Base-by-base conservation (phyloP, 2,888 invertebrate species). In the Meiosimyza decipiens region DNA sequence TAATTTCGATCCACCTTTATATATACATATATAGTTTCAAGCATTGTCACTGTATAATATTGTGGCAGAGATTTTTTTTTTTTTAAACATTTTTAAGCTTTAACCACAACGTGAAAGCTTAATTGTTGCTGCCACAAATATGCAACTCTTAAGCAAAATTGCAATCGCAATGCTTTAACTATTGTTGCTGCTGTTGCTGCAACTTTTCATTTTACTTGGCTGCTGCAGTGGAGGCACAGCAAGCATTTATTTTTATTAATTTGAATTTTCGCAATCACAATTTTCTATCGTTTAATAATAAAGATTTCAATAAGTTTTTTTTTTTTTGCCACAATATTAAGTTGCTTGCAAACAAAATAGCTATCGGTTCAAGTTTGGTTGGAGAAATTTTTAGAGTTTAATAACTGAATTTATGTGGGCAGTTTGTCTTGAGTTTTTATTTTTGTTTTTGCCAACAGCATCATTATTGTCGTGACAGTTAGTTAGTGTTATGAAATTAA, bases 181-280 rank as follows among this genome's bases (percentile, higher is more conserved):
- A 3, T 40, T 16, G 51, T 60, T 50, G 6, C 11, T 12, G 28
- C 9, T 12, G 49, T 9, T 4, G 40, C 67, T 55, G 67, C 15
- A 55, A 69, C 69, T 69, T 69, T 69, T 62, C 60, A 60, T 69
- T 69, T 69, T 60, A 60, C 54, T 54, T 64, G 55, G 11, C 49
- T n/a, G 11, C 51, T 12, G 6, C 7, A 6, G 1, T 22, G 16
- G 47, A 57, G 47, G 7, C 22, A 16, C 22, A 1, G 51, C 65
- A 64, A 3, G 33, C 57, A 71, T 65, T 71, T 65, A 63, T 71
- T 71, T 71, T 57, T 65, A 57, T 71, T 64, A 71, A 71, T 71
- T 71, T 65, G 71, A 54, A 59, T 54, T 28, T 33, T 49, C 50
- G 57, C 57, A 59, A 71, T 65, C 65, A 13, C 18, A 49, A 71